Conservation (phyloP, 2,797 vertebrate genomes). For the Philypnodon macrostomus region DNA sequence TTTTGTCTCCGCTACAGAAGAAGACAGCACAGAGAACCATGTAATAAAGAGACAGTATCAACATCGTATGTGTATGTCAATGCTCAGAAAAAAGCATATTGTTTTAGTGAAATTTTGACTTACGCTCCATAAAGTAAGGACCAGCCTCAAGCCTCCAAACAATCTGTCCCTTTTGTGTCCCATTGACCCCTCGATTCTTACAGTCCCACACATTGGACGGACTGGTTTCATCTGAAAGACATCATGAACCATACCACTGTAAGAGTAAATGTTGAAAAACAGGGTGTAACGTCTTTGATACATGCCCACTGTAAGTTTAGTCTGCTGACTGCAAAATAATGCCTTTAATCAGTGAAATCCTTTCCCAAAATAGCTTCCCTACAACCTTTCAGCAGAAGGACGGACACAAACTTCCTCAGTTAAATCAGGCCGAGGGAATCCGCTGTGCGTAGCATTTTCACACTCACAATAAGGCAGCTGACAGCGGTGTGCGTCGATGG, state of each 20-base stretch:
- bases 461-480: conserved; percentile 56
- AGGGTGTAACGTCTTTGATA: conserved; percentile 22
- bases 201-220: conserved; percentile 99
- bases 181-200: conserved; percentile 96
- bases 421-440: conserved; percentile 55
- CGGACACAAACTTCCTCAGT: conserved; percentile 61
- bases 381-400: conserved; percentile 63
- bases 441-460: conserved; percentile 58
- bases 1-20: conserved; percentile 90
- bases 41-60: conserved; percentile 19
- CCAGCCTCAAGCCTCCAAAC: conserved; percentile 94
- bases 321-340: conserved; percentile 47
- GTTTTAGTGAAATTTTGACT: conserved; percentile 59
- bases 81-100: too few relatives aligned
- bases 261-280: too few relatives aligned
- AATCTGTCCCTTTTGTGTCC: conserved; percentile 96
- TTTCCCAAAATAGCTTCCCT: conserved; percentile 52
- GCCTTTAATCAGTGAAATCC: conserved; percentile 60
- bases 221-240: conserved; percentile 88
- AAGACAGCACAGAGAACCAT: conserved; percentile 19
- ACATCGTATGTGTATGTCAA: background rate
- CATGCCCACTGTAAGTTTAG: conserved; percentile 28
- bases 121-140: conserved; percentile 96
- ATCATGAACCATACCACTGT: too few relatives aligned
- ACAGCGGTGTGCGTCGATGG: conserved; percentile 27